A percentile compares a stretch with the other conserved stretches of the same genome.
These are phyloP conservation scores for Geopemphigus sp. DNA, from an alignment of 1,140 invertebrate genomes.

Conservation along the genomic window DNA sequence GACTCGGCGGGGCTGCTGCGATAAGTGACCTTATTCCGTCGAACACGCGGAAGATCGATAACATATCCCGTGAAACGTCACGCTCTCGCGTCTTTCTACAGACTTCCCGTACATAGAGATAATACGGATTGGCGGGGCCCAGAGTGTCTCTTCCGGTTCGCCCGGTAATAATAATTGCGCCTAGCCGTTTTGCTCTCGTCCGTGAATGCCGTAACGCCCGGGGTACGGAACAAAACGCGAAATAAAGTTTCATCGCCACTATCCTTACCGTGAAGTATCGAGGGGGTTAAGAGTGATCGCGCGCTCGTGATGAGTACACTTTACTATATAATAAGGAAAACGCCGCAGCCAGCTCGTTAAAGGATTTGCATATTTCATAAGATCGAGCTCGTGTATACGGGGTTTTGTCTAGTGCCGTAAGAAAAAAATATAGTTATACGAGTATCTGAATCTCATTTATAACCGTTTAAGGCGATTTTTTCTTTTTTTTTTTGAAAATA, in stretches of 20 bases:
- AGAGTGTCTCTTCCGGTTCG: no score
- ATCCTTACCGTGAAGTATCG: neutral
- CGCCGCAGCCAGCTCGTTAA: neutral
- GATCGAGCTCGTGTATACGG: neutral
- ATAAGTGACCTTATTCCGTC: no score
- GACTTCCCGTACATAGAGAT: no score
- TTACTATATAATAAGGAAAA: neutral
- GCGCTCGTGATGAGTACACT: neutral
- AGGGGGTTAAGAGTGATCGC: neutral
- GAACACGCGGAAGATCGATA: no score
- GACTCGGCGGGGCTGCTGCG: no score
- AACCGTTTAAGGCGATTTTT: constrained; percentile 18
- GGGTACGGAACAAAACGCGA: no score
- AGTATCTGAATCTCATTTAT: constrained; percentile 9
- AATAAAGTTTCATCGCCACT: neutral
- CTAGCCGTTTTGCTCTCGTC: no score
- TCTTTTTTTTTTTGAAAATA: neutral
- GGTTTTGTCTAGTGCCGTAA: constrained; percentile 15
- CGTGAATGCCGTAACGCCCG: no score
- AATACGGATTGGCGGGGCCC: no score
- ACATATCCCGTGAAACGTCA: no score
- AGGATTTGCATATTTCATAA: constrained; percentile 31
- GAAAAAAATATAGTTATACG: neutral
- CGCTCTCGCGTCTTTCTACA: no score
- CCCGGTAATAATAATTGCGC: no score